A percentile compares a stretch with the other conserved stretches of the same genome.
These are phyloP conservation scores for Melangyna quadrimaculata DNA, from an alignment of 2,888 invertebrate genomes.

Conservation along the genomic window DNA sequence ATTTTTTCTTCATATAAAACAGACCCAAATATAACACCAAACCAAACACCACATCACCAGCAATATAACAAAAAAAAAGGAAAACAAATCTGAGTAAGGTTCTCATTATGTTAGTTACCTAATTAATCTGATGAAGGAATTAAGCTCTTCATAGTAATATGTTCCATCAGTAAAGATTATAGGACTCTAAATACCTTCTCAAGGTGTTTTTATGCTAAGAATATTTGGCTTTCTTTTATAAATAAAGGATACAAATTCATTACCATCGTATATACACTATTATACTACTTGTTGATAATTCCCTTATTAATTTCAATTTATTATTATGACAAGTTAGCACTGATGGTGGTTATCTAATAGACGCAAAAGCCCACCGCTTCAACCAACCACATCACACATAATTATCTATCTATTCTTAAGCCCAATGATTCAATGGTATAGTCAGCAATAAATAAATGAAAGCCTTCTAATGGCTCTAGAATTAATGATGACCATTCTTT, in stretches of 20 bases:
- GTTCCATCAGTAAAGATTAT: background rate
- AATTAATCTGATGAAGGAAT: slow-evolving; percentile 51
- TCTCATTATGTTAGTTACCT: slow-evolving; percentile 19
- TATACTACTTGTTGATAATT: background rate
- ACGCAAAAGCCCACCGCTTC: background rate
- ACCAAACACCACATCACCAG: background rate
- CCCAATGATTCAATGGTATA: slow-evolving; percentile 16
- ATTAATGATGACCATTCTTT: slow-evolving; percentile 57
- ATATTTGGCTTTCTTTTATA: background rate
- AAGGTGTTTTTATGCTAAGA: background rate
- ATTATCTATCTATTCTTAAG: background rate
- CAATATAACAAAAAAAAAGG: background rate
- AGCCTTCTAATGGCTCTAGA: slow-evolving; percentile 44
- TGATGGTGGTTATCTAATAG: background rate
- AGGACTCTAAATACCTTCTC: background rate
- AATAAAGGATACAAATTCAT: background rate
- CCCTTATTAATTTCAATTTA: slow-evolving; percentile 30
- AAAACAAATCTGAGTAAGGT: slow-evolving; percentile 29
- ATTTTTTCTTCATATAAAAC: background rate
- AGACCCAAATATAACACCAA: too few species aligned
- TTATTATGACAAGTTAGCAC: slow-evolving; percentile 22
- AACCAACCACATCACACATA: slow-evolving; percentile 1
- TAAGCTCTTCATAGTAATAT: slow-evolving; percentile 16
- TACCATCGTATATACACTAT: too few species aligned
- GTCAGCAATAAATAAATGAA: slow-evolving; percentile 54